Evolutionary conservation across 2,888 invertebrate species (phyloP), one percentile per base, ranked within the genome.

Genomic region (Uropetala carovei): DNA sequence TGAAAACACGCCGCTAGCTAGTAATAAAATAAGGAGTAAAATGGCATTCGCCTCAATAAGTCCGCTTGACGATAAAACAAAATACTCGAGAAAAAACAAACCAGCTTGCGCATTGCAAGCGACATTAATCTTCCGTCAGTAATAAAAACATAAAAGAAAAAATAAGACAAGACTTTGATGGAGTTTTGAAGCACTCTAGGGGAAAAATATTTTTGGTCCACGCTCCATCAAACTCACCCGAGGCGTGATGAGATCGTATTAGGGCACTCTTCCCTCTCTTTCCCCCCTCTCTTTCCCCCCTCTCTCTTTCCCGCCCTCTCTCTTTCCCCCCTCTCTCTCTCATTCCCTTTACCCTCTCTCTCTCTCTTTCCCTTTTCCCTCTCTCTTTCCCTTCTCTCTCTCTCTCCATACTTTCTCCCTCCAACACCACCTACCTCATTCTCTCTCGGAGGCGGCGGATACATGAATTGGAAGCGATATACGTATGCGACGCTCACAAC

Each of bases 61-160:
- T 75, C 75, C 60, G 22, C 60, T 60, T 14, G 8, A 13, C 8
- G 27, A n/a, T n/a, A 60, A 60, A 86, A 30, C 43, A 43, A 82
- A 82, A 43, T 30, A 43, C 43, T 43, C 82, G 60, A 14, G 60
- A 10, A 86, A 68, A 86, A 14, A 82, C 30, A 86, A 13, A 30
- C 56, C 43, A n/a, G 83, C 14, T 43, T 30, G 82, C 27, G 82
- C 7, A 58, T 85, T 60, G 30, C 57, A 10, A 60, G 86, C 59
- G 86, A 60, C 60, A 86, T 86, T 86, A 86, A 86, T 30, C n/a
- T 13, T 86, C 60, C 86, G 59, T 57, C 86, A 86, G 58, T 18
- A 60, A 86, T 86, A 86, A 60, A 30, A 86, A 86, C 58, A 58
- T 0, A 59, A 22, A 59, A 13, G 60, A 60, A 27, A 86, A 60